These are phyloP conservation scores for Belgica antarctica DNA, from an alignment of 2,888 invertebrate species.

Conservation along the genomic window DNA sequence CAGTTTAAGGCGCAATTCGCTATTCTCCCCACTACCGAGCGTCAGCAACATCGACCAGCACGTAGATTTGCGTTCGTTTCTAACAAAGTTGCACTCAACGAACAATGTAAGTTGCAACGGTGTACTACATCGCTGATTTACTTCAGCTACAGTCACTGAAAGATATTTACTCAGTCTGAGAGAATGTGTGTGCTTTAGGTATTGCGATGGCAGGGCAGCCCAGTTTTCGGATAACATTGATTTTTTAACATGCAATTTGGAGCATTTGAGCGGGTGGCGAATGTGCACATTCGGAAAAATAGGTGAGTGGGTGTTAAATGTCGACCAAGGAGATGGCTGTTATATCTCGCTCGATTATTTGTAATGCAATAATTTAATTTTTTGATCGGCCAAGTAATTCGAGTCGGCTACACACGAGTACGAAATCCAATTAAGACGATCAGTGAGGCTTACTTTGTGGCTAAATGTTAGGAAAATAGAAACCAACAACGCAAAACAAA, in stretches of 20 bases:
- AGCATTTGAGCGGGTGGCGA: slow-evolving; percentile 32
- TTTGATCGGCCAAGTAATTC: background rate
- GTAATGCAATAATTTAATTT: background rate
- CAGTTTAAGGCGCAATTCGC: slow-evolving; percentile 15
- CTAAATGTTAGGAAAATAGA: slow-evolving; percentile 13
- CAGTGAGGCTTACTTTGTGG: background rate
- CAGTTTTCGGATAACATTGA: slow-evolving; percentile 37
- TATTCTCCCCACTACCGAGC: background rate
- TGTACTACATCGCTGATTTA: slow-evolving; percentile 11
- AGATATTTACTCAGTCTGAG: no score
- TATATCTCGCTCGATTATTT: background rate
- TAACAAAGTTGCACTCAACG: background rate
- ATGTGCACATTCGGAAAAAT: background rate
- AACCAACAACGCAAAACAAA: background rate
- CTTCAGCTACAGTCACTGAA: background rate
- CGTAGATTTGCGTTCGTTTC: no score
- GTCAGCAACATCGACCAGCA: slow-evolving; percentile 7
- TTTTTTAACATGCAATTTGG: slow-evolving; percentile 24
- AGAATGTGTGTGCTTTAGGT: background rate
- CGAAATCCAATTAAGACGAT: background rate
- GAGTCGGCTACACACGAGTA: background rate
- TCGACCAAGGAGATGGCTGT: background rate
- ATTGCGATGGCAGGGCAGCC: slow-evolving; percentile 15
- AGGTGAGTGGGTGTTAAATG: slow-evolving; percentile 2
- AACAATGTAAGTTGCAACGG: background rate